phyloP scores from a whole-genome alignment of 2,797 vertebrate genomes.

The Thamnophis elegans region DNA sequence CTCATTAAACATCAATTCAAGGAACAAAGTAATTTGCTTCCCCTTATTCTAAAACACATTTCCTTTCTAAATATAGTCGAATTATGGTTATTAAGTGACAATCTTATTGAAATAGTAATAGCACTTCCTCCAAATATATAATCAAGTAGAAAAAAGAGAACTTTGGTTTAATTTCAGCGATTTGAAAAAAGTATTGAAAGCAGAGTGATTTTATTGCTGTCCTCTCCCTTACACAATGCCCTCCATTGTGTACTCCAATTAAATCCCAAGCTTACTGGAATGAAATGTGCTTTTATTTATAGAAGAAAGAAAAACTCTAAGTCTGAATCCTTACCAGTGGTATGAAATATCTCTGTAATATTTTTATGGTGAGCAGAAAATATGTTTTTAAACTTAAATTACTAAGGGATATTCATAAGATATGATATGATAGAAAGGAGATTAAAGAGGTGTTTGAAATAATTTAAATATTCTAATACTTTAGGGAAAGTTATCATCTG shows the following conservation, averaged over 20 bases:
- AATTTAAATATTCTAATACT: conserved; percentile 45
- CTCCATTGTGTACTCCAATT: neutral
- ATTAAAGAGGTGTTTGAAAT: conserved; percentile 39
- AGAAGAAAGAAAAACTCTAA: conserved; percentile 8
- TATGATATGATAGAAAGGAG: neutral
- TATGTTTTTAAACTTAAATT: conserved; percentile 53
- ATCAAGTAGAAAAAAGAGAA: neutral
- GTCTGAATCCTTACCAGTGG: conserved; percentile 20
- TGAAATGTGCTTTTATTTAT: conserved; percentile 43
- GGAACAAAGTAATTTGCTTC: neutral
- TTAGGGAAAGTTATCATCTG: conserved; percentile 18
- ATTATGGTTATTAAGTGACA: neutral
- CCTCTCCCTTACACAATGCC: neutral
- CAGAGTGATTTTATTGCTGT: neutral
- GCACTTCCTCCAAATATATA: conserved; percentile 21
- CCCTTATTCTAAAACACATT: neutral
- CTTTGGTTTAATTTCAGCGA: neutral
- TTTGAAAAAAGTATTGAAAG: conserved; percentile 33
- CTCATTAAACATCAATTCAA: neutral
- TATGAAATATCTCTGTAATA: conserved; percentile 32
- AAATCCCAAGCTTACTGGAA: neutral
- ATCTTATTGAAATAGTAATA: neutral
- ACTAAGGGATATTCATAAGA: conserved; percentile 37
- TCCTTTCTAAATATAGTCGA: neutral
- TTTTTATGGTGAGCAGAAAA: conserved; percentile 35